Percentiles rank a stretch among this genome's conserved stretches.
Evolutionary conservation across 2,113 vertebrate genomes (phyloP).

Genomic region (Probosciger aterrimus): DNA sequence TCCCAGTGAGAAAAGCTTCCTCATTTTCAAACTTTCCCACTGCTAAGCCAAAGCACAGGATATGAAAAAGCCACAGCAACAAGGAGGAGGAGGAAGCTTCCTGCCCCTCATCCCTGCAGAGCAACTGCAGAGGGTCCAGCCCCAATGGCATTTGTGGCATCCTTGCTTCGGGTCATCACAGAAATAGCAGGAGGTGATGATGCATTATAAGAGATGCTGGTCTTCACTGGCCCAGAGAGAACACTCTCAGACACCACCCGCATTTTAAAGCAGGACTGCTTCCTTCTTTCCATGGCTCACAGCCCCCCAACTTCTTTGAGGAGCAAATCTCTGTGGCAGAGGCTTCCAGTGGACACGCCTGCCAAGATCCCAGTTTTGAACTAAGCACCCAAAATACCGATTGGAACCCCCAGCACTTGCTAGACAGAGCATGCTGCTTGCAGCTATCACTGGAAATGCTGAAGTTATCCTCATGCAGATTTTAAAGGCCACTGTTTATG

Average conservation of each 20-base stretch:
- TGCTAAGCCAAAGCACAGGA: not conserved
- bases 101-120: not conserved
- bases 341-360: not conserved
- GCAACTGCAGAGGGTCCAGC: not conserved
- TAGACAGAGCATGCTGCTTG: not conserved
- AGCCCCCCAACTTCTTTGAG: not conserved
- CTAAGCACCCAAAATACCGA: not conserved
- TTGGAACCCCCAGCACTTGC: rapidly evolving
- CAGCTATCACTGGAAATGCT: constrained; percentile 25
- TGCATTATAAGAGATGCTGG: not conserved
- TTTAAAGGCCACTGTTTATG: constrained; percentile 66
- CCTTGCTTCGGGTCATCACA: not conserved
- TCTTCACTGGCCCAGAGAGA: not conserved
- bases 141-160: not conserved
- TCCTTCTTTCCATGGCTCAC: not conserved
- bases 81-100: not conserved
- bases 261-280: not conserved
- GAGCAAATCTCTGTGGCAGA: not conserved
- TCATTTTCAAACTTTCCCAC: not conserved
- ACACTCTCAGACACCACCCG: not conserved
- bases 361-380: not conserved
- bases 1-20: not conserved
- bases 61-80: not conserved
- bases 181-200: not conserved
- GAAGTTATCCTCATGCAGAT: constrained; percentile 43